phyloP scores from a whole-genome alignment of 2,797 vertebrate species.

The Arrhamphus sclerolepis region DNA sequence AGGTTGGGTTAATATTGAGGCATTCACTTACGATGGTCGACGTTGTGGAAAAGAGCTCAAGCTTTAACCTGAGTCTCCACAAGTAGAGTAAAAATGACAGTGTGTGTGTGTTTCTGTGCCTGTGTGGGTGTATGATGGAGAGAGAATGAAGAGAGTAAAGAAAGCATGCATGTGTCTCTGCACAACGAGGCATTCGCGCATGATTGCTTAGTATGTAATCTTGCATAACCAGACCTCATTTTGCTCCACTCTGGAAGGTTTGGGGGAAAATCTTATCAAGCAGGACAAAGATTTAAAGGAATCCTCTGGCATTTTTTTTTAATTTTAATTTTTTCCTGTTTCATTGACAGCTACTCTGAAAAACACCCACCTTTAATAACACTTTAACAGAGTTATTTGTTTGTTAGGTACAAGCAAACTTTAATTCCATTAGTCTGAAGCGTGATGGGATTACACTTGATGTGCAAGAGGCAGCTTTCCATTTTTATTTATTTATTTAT shows the following conservation, averaged over 20 bases:
- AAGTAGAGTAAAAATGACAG: background rate
- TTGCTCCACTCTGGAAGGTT: conserved; percentile 44
- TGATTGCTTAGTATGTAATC: conserved; percentile 47
- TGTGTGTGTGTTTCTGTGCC: no score
- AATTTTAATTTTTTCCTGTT: conserved; percentile 11
- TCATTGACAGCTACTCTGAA: conserved; percentile 30
- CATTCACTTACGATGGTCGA: no score
- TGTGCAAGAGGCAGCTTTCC: conserved; percentile 1
- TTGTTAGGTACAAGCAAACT: conserved; percentile 27
- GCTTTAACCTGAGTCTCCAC: background rate
- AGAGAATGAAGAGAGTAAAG: conserved; percentile 13
- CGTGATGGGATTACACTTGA: conserved; percentile 14
- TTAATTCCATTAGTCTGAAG: conserved; percentile 33
- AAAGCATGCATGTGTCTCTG: conserved; percentile 37
- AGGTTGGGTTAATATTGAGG: background rate
- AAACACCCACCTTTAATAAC: conserved; percentile 22
- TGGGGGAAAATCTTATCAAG: conserved; percentile 53
- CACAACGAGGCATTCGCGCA: conserved; percentile 37
- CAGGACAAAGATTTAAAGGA: conserved; percentile 45
- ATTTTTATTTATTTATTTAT: background rate
- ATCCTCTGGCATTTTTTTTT: conserved; percentile 26
- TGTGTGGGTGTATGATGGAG: background rate
- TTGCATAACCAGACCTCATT: conserved; percentile 54
- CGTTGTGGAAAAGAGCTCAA: no score
- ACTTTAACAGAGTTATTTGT: conserved; percentile 40